Evolutionary conservation across 2,113 vertebrate genomes (phyloP).

Genomic region (Paratilapia polleni): DNA sequence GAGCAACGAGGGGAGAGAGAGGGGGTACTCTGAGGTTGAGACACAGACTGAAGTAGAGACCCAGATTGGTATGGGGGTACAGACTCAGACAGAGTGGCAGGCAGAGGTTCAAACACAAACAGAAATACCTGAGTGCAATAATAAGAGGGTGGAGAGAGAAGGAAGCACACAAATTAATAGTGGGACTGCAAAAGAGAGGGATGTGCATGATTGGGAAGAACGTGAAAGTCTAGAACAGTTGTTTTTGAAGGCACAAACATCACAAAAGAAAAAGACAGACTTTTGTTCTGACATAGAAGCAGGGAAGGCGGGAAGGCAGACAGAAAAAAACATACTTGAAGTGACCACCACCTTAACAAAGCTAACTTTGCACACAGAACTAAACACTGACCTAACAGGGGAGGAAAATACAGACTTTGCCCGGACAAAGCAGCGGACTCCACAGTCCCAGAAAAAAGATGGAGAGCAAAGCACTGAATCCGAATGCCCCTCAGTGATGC

Average conservation of each 20-base stretch:
- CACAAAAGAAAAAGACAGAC: not conserved
- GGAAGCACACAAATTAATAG: not conserved
- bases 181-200: not conserved
- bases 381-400: not conserved
- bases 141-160: not conserved
- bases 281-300: not conserved
- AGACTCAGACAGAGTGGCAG: conserved; percentile 53
- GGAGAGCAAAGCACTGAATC: not conserved
- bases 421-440: not conserved
- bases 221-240: not conserved
- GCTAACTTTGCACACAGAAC: not conserved
- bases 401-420: not conserved
- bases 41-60: conserved; percentile 65
- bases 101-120: conserved; percentile 55
- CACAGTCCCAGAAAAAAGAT: not conserved
- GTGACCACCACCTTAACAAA: not conserved
- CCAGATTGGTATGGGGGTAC: conserved; percentile 34
- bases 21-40: conserved; percentile 54
- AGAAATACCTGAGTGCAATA: not conserved
- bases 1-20: not conserved
- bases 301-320: not conserved
- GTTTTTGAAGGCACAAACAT: conserved; percentile 4
- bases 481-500: not conserved
- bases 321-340: not conserved
- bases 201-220: not conserved